Evolutionary conservation across 2,113 vertebrate genomes (phyloP), one percentile per base, ranked within the genome.

Genomic region (Takifugu flavidus): DNA sequence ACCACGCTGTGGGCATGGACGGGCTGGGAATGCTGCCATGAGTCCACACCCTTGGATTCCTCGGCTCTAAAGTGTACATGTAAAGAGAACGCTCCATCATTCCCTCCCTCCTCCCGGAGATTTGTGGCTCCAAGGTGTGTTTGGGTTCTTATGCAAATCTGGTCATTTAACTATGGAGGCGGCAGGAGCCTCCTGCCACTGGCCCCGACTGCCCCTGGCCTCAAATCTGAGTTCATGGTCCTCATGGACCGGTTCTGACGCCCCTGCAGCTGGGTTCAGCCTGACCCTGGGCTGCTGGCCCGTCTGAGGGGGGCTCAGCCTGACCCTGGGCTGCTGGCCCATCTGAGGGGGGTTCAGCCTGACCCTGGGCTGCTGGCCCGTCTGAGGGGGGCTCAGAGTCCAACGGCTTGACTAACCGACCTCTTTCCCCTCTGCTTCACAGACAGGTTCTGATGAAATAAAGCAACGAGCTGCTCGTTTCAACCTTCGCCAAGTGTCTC

Each of bases 91-190:
- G 34, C 34, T 39, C 6, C 7, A 39, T 39, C 29, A 39, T 39
- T 39, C 34, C 31, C 66, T 62, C 29, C 53, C 47, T 39, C 53
- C 4, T 52, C 49, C 26, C 10, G 13, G 25, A 11, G 43, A 12
- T 29, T 42, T 14, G 70, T 50, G 34, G n/a, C 15, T 15, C 25
- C 13, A 52, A 34, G 13, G 11, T 27, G 64, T 89, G 89, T 92
- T 91, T 91, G 86, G 86, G 88, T 86, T 72, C 67, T 55, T 88
- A 88, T 91, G 88, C 79, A 88, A 89, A 88, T 88, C 73, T 46
- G 25, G 34, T 54, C 49, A 39, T 39, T 90, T 53, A 86, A 85
- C 90, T 71, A 89, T 91, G 88, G 67, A 89, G 15, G 47, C 61
- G 53, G 5, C 10, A 68, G 34, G 77, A 72, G 75, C 78, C 26